Base-by-base conservation (phyloP, 2,888 invertebrate genomes). In the Tenthredo scrophulariae region DNA sequence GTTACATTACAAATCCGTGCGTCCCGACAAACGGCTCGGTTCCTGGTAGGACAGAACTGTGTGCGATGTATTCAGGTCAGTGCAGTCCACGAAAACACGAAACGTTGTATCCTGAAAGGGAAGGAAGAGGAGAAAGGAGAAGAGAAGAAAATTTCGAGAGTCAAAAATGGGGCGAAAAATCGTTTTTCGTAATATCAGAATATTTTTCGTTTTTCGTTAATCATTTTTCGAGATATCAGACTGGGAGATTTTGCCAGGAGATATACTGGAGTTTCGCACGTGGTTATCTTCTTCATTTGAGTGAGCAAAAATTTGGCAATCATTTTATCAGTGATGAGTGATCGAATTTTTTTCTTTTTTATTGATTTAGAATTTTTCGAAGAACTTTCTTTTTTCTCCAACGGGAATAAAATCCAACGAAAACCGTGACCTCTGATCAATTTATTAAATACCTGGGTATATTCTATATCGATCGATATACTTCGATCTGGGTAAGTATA, bases 1-100 rank as follows among this genome's bases (percentile, higher is more conserved):
- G 93, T 93, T 93, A 93, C 92, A 93, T 93, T 93, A 93, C 93
- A 90, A 92, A 92, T 92, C 92, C 90, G 92, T 92, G 93, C 93
- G 93, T 93, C 90, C 89, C 91, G 89, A 90, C 92, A 92, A 93
- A 92, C 88, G 54, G 89, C 88, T 75, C 84, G 70, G 80, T 37
- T 74, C 72, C 40, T 22, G 33, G 29, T 50, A 62, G 58, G 80
- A 80, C 37, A n/a, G 7, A 80, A 62, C 80, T 15, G 33, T 62
- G 40, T 22, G 40, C 58, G 80, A 37, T 80, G 62, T 80, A 80
- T 80, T 62, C 58, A 43, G 62, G 80, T 65, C 80, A 65, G 65
- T 80, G 80, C 77, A 77, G 22, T 33, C 46, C 7, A 33, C 54
- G 54, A 50, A 67, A 67, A 67, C 33, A 67, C 54, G 77, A 54